Evolutionary conservation across 2,888 invertebrate species (phyloP).

Genomic region (Bibio marci): DNA sequence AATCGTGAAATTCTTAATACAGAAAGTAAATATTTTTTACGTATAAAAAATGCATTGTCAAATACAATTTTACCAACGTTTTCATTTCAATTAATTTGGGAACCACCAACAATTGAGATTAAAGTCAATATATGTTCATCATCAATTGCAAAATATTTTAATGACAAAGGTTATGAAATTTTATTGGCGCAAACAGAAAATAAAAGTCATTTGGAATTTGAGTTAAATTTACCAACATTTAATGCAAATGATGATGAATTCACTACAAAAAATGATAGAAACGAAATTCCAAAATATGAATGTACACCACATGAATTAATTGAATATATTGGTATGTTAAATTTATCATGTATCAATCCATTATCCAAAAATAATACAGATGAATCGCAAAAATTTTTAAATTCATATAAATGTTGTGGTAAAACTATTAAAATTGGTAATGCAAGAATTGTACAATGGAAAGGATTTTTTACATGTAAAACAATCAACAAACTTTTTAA

Average conservation of each 20-base stretch:
- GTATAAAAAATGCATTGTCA: constrained; percentile 7
- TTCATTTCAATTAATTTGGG: constrained; percentile 7
- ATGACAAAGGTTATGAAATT: constrained; percentile 28
- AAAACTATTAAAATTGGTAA: constrained; percentile 19
- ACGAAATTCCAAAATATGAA: neutral
- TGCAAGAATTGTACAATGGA: constrained; percentile 17
- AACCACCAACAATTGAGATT: neutral
- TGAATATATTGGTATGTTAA: constrained; percentile 38
- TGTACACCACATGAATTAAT: constrained; percentile 22
- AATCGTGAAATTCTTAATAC: constrained; percentile 5
- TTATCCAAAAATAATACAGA: neutral
- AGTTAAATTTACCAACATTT: constrained; percentile 27
- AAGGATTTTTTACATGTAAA: constrained; percentile 32
- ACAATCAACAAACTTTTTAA: constrained; percentile 25
- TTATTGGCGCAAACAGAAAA: constrained; percentile 28
- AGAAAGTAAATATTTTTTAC: constrained; percentile 6
- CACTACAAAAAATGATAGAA: neutral
- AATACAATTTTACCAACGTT: constrained; percentile 6
- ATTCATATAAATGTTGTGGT: constrained; percentile 25
- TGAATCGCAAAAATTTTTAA: constrained; percentile 14
- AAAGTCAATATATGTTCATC: constrained; percentile 35
- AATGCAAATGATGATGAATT: constrained; percentile 8
- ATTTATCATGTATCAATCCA: constrained; percentile 26
- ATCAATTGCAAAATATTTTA: constrained; percentile 39
- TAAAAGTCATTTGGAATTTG: constrained; percentile 20